Evolutionary conservation across 2,113 vertebrate genomes (phyloP), one percentile per base, ranked within the genome.

Genomic region (Epinephelus fuscoguttatus): DNA sequence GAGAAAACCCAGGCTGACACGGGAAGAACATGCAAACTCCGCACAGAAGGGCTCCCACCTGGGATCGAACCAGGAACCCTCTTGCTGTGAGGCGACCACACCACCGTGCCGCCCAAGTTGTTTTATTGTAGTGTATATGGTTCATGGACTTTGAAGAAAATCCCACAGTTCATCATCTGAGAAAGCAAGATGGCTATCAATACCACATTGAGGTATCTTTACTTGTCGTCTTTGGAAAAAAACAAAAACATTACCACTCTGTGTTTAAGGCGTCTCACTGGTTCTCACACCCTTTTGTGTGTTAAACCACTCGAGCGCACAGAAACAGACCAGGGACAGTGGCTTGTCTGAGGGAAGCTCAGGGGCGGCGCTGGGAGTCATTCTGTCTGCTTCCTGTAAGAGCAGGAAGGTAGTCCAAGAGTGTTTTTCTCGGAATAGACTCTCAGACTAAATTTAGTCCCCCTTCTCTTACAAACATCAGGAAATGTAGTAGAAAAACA

Each of bases 361-460:
- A 69, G 68, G 82, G 79, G 40, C 55, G 18, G 63, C 18, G 64
- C 72, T 70, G 55, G 95, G 95, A 97, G 96, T 94, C 96, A 37
- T 77, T 75, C 89, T 89, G 97, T 96, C 96, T 95, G 93, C 95
- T 96, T 96, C 96, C 95, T 93, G 53, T 89, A 84, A 72, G 60
- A 55, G 90, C 93, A 96, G 96, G 96, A 97, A 96, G 92, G 70
- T 27, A 81, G 68, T 86, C 84, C 85, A 93, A 82, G 84, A 91
- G 88, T 81, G 72, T 81, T 92, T 88, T 85, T 82, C 88, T 87
- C 81, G 90, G 88, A 95, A 95, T 95, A 94, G 93, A 85, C 84
- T 33, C 72, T 59, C 6, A 6, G 56, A 73, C 89, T 94, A 95
- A 94, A 94, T 93, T 86, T 93, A 94, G 86, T 68, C 74, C 40